phyloP scores from a whole-genome alignment of 2,797 vertebrate species.

The Microtus californicus region DNA sequence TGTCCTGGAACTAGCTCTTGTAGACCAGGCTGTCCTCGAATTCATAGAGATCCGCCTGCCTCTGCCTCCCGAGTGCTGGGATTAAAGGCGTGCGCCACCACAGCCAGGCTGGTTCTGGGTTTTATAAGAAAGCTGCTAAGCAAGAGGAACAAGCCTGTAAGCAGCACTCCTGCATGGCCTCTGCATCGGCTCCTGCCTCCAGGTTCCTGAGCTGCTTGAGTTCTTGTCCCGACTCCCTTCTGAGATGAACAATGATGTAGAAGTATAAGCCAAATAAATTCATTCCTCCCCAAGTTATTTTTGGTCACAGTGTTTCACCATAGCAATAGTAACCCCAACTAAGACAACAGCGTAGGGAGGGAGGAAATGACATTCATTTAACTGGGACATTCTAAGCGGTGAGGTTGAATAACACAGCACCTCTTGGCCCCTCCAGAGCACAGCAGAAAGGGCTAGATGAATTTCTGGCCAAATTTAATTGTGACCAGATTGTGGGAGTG shows the following conservation, averaged over 20 bases:
- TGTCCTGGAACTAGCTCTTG: no score
- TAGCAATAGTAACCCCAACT: neutral
- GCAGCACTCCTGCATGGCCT: neutral
- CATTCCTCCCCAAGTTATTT: neutral
- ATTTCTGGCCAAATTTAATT: slow-evolving; percentile 66
- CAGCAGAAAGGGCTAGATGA: slow-evolving; percentile 13
- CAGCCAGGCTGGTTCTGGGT: fast-evolving
- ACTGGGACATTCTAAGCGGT: neutral
- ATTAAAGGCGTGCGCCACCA: no score
- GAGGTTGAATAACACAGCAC: neutral
- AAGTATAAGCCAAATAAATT: neutral
- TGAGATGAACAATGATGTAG: neutral
- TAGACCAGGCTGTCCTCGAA: no score
- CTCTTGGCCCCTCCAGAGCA: neutral
- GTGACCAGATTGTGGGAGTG: slow-evolving; percentile 69
- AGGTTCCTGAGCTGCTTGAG: neutral
- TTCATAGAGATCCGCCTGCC: no score
- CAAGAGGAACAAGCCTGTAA: neutral
- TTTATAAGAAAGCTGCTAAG: neutral
- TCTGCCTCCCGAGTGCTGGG: no score
- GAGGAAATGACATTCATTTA: neutral
- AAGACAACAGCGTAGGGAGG: neutral
- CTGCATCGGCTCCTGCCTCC: neutral
- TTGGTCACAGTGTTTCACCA: neutral
- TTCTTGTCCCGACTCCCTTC: neutral